Percentiles rank a stretch among this genome's conserved stretches.
phyloP scores from a whole-genome alignment of 2,113 vertebrate genomes.

The Notarius lentiginosus region DNA sequence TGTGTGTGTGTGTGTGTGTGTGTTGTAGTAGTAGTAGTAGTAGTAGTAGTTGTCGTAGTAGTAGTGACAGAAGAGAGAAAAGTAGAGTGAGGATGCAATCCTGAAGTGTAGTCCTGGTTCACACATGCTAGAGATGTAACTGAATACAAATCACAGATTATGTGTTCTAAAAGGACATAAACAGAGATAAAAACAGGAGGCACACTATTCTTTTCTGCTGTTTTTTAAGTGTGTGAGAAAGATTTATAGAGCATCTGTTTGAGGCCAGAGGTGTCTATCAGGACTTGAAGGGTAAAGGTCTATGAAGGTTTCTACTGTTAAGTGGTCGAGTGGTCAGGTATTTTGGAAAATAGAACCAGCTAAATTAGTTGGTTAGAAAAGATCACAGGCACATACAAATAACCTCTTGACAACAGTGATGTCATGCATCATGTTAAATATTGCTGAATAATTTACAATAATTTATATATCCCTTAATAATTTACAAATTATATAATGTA shows the following conservation, averaged over 20 bases:
- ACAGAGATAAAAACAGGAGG: neutral
- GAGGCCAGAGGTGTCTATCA: neutral
- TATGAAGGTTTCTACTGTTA: neutral
- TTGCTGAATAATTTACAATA: neutral
- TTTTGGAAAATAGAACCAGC: neutral
- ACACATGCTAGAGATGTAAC: neutral
- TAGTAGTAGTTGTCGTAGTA: neutral
- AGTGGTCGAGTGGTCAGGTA: neutral
- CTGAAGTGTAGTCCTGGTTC: neutral
- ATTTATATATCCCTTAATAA: neutral
- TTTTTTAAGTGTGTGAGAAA: neutral
- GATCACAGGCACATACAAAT: neutral
- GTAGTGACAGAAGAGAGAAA: neutral
- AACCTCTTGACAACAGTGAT: neutral
- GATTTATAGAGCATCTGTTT: neutral
- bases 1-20: conserved; percentile 32
- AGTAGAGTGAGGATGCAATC: neutral
- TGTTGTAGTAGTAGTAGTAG: neutral
- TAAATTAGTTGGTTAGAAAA: neutral
- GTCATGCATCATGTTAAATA: neutral
- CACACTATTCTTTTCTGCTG: neutral
- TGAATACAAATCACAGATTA: neutral
- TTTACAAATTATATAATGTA: neutral
- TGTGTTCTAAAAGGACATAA: neutral
- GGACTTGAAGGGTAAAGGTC: neutral